Evolutionary conservation across 2,888 invertebrate genomes (phyloP).

Genomic region (Andricus curvator): DNA sequence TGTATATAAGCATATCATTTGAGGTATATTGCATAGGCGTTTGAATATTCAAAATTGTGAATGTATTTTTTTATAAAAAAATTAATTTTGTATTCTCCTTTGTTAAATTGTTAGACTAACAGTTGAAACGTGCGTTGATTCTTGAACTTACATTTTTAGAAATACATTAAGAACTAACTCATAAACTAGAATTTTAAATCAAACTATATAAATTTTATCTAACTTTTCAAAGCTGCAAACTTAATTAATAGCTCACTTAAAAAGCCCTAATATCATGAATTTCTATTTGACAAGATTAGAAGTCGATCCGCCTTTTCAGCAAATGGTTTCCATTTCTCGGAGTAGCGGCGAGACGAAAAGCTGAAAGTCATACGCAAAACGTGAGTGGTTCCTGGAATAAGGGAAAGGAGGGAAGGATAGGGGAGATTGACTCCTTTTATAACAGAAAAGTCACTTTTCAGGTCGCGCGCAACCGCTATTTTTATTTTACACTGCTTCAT

Average conservation of each 20-base stretch:
- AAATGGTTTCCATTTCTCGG: conserved; percentile 24
- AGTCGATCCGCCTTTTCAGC: conserved; percentile 36
- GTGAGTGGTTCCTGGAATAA: not conserved
- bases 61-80: too few relatives aligned
- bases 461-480: conserved; percentile 3
- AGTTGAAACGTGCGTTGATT: not conserved
- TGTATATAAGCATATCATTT: too few relatives aligned
- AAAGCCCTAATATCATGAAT: conserved; percentile 13
- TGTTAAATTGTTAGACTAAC: too few relatives aligned
- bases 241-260: conserved; percentile 7
- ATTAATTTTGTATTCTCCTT: too few relatives aligned
- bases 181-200: not conserved
- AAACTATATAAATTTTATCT: not conserved
- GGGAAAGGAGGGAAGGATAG: not conserved
- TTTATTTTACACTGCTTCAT: conserved; percentile 13
- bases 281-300: conserved; percentile 20
- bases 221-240: not conserved
- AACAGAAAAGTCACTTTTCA: conserved; percentile 17
- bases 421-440: conserved; percentile 8
- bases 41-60: too few relatives aligned
- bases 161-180: too few relatives aligned
- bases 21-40: too few relatives aligned
- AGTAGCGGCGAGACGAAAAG: conserved; percentile 26
- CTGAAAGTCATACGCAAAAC: conserved; percentile 15
- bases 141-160: not conserved